These are phyloP conservation scores for Arion vulgaris DNA, from an alignment of 1,140 invertebrate genomes.

Conservation along the genomic window DNA sequence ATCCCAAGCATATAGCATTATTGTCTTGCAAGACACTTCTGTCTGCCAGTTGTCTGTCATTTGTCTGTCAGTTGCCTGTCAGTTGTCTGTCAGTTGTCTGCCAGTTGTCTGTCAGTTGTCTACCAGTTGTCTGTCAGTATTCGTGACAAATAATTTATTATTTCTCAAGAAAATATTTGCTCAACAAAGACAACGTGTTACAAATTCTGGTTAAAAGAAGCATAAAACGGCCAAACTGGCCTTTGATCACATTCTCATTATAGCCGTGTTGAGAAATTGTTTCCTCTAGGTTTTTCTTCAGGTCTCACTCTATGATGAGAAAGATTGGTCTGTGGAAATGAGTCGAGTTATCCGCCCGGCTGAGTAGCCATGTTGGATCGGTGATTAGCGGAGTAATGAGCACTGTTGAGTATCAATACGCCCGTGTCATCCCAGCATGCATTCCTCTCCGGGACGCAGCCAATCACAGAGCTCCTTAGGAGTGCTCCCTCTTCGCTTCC, in stretches of 20 bases:
- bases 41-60: no score
- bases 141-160: neutral
- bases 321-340: slow-evolving; percentile 5
- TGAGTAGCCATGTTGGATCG: slow-evolving; percentile 13
- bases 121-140: no score
- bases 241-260: slow-evolving; percentile 19
- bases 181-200: neutral
- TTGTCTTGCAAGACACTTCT: no score
- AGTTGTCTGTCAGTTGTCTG: no score
- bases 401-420: slow-evolving; percentile 30
- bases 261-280: neutral
- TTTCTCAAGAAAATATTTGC: neutral
- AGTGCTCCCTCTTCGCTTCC: slow-evolving; percentile 23
- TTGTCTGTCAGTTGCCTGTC: no score
- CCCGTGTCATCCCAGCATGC: slow-evolving; percentile 31
- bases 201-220: neutral
- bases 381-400: slow-evolving; percentile 38
- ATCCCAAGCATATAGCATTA: no score
- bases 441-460: slow-evolving; percentile 27
- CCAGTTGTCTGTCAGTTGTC: no score
- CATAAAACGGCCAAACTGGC: neutral
- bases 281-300: neutral
- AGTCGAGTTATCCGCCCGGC: slow-evolving; percentile 34
- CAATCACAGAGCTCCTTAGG: slow-evolving; percentile 37
- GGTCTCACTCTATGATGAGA: neutral